Base-by-base conservation (phyloP, 2,888 invertebrate species). In the Zygogramma bicolorata region DNA sequence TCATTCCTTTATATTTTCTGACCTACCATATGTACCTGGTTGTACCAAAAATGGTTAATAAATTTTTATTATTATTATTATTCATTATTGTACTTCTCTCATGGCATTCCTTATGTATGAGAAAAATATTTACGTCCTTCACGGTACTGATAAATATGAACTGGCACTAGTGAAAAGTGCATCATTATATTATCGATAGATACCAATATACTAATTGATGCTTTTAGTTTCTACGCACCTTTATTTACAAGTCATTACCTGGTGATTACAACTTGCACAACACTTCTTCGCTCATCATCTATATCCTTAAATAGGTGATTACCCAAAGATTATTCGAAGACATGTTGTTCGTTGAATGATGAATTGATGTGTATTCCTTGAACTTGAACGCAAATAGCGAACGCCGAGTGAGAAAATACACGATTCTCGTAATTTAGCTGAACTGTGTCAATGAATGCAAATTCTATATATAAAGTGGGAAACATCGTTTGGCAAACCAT, bases 381-480 rank as follows among this genome's bases (percentile, higher is more conserved):
- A 53, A 53, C 27, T 15, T 53, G 53, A 53, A 22, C n/a, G n/a
- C 53, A 53, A 25, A 53, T 27, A 53, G 53, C 53, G 18, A 20
- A 46, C 10, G 25, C 10, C n/a, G n/a, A n/a, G n/a, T 53, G 27
- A 53, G n/a, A 53, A 25, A 53, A 25, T 25, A 53, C 7, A 10
- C 53, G 4, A 53, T 15, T 46, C 18, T 15, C 46, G 8, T 18
- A 22, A 25, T 53, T 25, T n/a, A 53, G n/a, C 53, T 5, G 27
- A 53, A 27, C 53, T 27, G 53, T 53, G 53, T 53, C 53, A 27
- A 53, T n/a, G 42, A 42, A 18, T 42, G 42, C 18, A 18, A 4
- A 42, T 13, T 53, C 53, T 53, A 53, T 53, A 53, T 53, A 53
- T 53, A 53, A 53, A 53, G 27, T 53, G 53, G n/a, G 53, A 53